Percentiles rank a stretch among this genome's conserved stretches.
Evolutionary conservation across 2,797 vertebrate species (phyloP).

Genomic region (Labroides dimidiatus): DNA sequence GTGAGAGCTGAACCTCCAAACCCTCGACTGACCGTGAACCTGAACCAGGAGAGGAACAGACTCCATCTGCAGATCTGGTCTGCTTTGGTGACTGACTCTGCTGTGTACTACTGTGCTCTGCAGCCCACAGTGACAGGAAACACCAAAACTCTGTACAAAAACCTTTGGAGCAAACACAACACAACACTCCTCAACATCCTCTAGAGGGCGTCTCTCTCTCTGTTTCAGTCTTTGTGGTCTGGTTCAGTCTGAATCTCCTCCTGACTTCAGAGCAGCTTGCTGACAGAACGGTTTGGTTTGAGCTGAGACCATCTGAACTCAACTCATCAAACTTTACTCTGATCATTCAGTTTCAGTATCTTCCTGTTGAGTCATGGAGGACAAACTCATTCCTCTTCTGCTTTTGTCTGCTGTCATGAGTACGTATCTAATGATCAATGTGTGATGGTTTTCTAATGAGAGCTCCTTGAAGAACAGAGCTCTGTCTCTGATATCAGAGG

Average conservation of each 20-base stretch:
- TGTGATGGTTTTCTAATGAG: too few species aligned
- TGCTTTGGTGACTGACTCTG: slow-evolving; percentile 1
- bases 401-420: not conserved
- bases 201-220: too few species aligned
- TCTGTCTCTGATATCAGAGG: too few species aligned
- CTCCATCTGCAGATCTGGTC: slow-evolving; percentile 3
- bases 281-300: not conserved
- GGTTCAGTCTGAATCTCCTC: not conserved
- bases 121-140: slow-evolving; percentile 54
- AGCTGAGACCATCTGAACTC: not conserved
- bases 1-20: too few species aligned
- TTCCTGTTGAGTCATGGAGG: not conserved
- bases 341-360: not conserved
- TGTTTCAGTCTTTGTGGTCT: not conserved
- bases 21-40: too few species aligned
- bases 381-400: not conserved
- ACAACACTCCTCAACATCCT: not conserved
- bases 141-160: slow-evolving; percentile 34
- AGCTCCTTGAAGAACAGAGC: too few species aligned
- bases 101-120: slow-evolving; percentile 17
- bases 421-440: not conserved
- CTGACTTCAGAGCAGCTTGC: not conserved
- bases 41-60: too few species aligned
- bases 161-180: slow-evolving; percentile 22
- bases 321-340: not conserved